Conservation (phyloP, 2,888 invertebrate species). For the Hipparchia semele region DNA sequence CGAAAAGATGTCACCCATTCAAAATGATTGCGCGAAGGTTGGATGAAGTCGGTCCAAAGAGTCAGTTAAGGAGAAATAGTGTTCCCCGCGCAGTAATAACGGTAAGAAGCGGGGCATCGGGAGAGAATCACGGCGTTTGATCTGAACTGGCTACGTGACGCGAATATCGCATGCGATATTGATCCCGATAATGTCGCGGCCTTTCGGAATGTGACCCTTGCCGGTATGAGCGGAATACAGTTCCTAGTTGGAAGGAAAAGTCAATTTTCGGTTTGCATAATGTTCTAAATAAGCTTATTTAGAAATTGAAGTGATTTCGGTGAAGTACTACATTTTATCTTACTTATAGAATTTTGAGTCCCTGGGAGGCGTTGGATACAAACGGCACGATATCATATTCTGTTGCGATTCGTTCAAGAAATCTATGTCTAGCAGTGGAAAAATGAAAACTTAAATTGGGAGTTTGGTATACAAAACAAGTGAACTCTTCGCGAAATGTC, state of each 20-base stretch:
- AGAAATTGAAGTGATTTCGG: too few relatives aligned
- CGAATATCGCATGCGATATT: constrained; percentile 40
- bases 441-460: too few relatives aligned
- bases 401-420: too few relatives aligned
- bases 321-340: too few relatives aligned
- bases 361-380: too few relatives aligned
- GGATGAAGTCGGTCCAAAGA: constrained; percentile 32
- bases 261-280: constrained; percentile 9
- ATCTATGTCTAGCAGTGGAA: too few relatives aligned
- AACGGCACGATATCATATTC: too few relatives aligned
- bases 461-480: too few relatives aligned
- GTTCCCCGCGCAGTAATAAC: constrained; percentile 45
- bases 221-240: constrained; percentile 21
- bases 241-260: constrained; percentile 2
- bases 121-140: constrained; percentile 53
- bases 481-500: too few relatives aligned
- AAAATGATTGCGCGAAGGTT: constrained; percentile 18
- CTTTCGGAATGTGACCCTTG: constrained; percentile 34
- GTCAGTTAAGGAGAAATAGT: constrained; percentile 41
- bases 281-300: too few relatives aligned
- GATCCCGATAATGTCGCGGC: constrained; percentile 40
- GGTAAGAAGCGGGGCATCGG: constrained; percentile 44
- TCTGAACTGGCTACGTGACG: constrained; percentile 48
- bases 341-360: too few relatives aligned
- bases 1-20: constrained; percentile 20